A percentile compares a stretch with the other conserved stretches of the same genome.
Conservation (phyloP, 92 coral and sea anemone genomes). For the Isaurus tuberculatus region DNA sequence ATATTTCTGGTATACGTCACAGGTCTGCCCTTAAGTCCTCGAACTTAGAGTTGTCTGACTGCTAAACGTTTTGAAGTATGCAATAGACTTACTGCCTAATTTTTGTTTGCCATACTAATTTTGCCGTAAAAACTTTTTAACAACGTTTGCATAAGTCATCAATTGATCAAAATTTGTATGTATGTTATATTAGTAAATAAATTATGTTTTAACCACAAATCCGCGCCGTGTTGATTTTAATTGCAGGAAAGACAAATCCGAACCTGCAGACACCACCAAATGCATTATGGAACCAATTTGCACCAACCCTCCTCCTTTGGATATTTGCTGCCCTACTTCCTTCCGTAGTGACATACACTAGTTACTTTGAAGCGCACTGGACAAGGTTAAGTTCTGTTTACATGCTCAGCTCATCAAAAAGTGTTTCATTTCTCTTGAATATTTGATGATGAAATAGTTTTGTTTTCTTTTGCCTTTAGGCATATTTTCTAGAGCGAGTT, state of each 20-base stretch:
- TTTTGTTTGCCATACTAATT: too few species aligned
- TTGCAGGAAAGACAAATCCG: constrained; percentile 72
- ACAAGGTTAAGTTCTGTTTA: constrained; percentile 70
- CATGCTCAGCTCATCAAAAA: neutral
- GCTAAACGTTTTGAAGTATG: too few species aligned
- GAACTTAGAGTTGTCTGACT: too few species aligned
- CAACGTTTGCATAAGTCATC: too few species aligned
- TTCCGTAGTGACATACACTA: constrained; percentile 90
- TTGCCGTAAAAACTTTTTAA: too few species aligned
- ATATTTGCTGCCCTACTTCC: constrained; percentile 91
- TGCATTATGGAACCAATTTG: constrained; percentile 88
- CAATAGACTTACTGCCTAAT: too few species aligned
- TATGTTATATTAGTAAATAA: neutral
- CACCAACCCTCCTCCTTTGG: constrained; percentile 95
- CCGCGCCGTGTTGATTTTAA: neutral
- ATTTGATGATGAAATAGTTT: neutral
- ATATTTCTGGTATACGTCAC: too few species aligned
- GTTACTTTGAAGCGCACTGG: constrained; percentile 99
- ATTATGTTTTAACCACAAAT: neutral
- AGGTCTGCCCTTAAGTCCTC: too few species aligned
- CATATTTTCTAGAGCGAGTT: too few species aligned
- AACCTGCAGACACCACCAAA: constrained; percentile 68
- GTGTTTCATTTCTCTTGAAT: neutral
- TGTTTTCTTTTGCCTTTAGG: too few species aligned
- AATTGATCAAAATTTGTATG: too few species aligned